These are phyloP conservation scores for Mirounga angustirostris DNA, from an alignment of 2,113 vertebrate species.

Conservation along the genomic window DNA sequence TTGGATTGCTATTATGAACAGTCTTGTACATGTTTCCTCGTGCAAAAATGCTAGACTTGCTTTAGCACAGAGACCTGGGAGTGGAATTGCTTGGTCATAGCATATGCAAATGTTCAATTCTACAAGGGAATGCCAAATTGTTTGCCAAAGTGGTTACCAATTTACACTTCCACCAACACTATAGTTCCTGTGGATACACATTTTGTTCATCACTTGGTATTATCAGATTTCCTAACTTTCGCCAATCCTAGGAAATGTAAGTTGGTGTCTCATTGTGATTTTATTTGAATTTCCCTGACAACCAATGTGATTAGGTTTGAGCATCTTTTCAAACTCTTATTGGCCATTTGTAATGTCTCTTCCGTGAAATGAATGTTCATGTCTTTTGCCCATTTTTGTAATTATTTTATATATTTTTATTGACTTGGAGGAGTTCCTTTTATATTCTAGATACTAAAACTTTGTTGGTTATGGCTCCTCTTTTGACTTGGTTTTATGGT, in stretches of 20 bases:
- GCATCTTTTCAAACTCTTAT: neutral
- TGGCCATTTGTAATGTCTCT: neutral
- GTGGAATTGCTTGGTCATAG: neutral
- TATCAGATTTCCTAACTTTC: neutral
- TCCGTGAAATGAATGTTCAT: neutral
- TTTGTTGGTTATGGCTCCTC: neutral
- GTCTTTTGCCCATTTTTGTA: neutral
- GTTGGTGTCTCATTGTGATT: neutral
- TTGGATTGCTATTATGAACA: neutral
- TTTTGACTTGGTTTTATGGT: neutral
- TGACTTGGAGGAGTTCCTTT: neutral
- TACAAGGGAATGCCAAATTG: neutral
- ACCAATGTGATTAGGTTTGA: neutral
- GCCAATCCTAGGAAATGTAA: neutral
- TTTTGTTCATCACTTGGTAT: neutral
- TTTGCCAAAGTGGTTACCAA: neutral
- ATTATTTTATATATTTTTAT: neutral
- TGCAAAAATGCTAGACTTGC: neutral
- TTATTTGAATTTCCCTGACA: neutral
- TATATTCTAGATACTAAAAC: neutral
- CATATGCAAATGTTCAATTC: neutral
- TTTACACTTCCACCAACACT: neutral
- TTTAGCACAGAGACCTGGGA: neutral
- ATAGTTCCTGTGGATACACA: neutral
- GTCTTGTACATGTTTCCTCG: neutral